Evolutionary conservation across 1,140 invertebrate genomes (phyloP).

Genomic region (Pollicipes pollicipes): DNA sequence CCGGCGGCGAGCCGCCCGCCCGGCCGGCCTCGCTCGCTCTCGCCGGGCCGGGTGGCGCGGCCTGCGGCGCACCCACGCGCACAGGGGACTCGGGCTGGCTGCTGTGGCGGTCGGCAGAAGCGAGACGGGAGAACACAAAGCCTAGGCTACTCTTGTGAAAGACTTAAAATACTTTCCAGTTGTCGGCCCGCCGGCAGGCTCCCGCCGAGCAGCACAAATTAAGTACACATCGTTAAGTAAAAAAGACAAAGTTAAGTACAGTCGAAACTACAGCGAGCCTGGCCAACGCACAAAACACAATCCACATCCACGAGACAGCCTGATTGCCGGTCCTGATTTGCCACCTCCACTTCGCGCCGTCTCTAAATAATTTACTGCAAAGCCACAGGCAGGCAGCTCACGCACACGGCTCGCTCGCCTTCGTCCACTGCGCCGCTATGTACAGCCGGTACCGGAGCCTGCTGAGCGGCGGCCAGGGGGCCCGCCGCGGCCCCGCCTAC

Average conservation of each 20-base stretch:
- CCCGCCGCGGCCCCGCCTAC: too few relatives aligned
- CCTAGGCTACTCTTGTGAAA: background rate
- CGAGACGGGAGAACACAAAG: background rate
- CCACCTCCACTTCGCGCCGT: background rate
- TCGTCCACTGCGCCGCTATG: background rate
- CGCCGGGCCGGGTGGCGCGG: too few relatives aligned
- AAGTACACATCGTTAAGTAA: background rate
- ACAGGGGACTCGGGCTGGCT: too few relatives aligned
- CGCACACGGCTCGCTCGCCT: background rate
- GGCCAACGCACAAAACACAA: background rate
- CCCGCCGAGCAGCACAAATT: background rate
- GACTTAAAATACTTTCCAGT: background rate
- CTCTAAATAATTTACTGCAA: slow-evolving; percentile 1
- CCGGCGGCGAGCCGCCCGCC: too few relatives aligned
- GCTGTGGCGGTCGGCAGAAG: background rate
- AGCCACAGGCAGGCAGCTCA: background rate
- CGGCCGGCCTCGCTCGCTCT: too few relatives aligned
- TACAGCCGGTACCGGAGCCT: too few relatives aligned
- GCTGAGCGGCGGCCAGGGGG: too few relatives aligned
- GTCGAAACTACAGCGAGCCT: background rate
- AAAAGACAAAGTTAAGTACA: background rate
- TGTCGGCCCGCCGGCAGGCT: background rate
- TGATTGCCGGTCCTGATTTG: background rate
- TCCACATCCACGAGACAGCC: background rate
- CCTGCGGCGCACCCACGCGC: too few relatives aligned